Percentiles rank a stretch among this genome's conserved stretches.
Evolutionary conservation across 2,888 invertebrate species (phyloP).

Genomic region (Empis livida): DNA sequence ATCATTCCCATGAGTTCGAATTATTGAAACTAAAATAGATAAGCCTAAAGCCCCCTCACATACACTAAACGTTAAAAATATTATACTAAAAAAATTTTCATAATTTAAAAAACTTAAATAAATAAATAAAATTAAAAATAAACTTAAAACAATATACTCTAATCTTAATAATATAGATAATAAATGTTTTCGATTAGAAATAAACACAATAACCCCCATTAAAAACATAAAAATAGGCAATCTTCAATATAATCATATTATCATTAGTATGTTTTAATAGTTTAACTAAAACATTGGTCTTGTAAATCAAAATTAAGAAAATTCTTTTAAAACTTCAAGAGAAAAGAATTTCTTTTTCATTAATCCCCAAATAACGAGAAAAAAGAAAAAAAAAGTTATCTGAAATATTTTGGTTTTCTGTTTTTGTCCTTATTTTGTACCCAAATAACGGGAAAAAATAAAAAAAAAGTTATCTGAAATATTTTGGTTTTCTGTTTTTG

Average conservation of each 20-base stretch:
- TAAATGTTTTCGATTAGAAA: slow-evolving; percentile 45
- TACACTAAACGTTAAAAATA: slow-evolving; percentile 49
- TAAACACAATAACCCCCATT: slow-evolving; percentile 40
- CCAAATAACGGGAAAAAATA: too few relatives aligned
- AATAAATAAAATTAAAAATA: slow-evolving; percentile 41
- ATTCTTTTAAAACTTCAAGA: slow-evolving; percentile 47
- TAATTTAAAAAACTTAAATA: slow-evolving; percentile 37
- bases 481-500: too few relatives aligned
- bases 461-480: too few relatives aligned
- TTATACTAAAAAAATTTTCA: slow-evolving; percentile 44
- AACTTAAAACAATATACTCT: slow-evolving; percentile 45
- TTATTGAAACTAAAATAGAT: slow-evolving; percentile 46
- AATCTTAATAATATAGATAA: slow-evolving; percentile 45
- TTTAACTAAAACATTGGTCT: slow-evolving; percentile 55
- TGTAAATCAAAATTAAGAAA: slow-evolving; percentile 50
- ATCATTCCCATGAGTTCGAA: slow-evolving; percentile 51
- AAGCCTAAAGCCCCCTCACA: slow-evolving; percentile 53
- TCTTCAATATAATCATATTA: slow-evolving; percentile 35
- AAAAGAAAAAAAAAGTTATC: too few relatives aligned
- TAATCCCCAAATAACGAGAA: slow-evolving; percentile 61
- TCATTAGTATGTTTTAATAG: slow-evolving; percentile 46
- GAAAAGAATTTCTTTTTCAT: slow-evolving; percentile 43
- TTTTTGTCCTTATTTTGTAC: too few relatives aligned
- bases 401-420: too few relatives aligned
- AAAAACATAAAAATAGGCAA: slow-evolving; percentile 39